Evolutionary conservation across 2,797 vertebrate genomes (phyloP), one percentile per base, ranked within the genome.

Genomic region (Sebastes trivittatus): DNA sequence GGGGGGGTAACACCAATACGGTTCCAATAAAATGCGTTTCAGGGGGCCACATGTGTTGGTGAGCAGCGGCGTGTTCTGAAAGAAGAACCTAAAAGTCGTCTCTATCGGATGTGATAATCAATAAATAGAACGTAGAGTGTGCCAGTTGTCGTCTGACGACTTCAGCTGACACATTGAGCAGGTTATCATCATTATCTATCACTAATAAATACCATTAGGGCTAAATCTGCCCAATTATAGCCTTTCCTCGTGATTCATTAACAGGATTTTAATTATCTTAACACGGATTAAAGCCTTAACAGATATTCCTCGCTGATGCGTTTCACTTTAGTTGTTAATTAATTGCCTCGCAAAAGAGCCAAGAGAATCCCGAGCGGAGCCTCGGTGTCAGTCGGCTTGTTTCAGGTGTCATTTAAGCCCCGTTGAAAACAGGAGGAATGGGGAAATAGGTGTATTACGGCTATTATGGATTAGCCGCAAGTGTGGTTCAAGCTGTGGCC

Each of bases 201-300:
- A n/a, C 22, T 78, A 8, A 80, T 82, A 64, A 32, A 77, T 70
- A 81, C 34, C 60, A 80, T 78, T 77, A 58, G 10, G 8, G 54
- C 18, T 62, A 54, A 86, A 70, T 78, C 29, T 62, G 34, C 66
- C 56, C 30, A 78, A 82, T 79, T 81, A 84, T 30, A 65, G 36
- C 65, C 14, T 67, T 67, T 87, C 14, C n/a, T 23, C 1, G 25
- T 64, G 22, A 91, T 77, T 68, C 72, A 86, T 83, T 86, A 86
- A 25, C 22, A 36, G 55, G 58, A 60, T 75, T 88, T 78, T 68
- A 87, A 88, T 90, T 64, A 83, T 85, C 61, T 65, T 64, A 73
- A 79, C 27, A 34, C 25, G 55, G 79, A 87, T 88, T 89, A 71
- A 64, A 32, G 65, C 22, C 14, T 72, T 56, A 74, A 75, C 59